These are phyloP conservation scores for Scaeva pyrastri DNA, from an alignment of 2,888 invertebrate species.

Conservation along the genomic window DNA sequence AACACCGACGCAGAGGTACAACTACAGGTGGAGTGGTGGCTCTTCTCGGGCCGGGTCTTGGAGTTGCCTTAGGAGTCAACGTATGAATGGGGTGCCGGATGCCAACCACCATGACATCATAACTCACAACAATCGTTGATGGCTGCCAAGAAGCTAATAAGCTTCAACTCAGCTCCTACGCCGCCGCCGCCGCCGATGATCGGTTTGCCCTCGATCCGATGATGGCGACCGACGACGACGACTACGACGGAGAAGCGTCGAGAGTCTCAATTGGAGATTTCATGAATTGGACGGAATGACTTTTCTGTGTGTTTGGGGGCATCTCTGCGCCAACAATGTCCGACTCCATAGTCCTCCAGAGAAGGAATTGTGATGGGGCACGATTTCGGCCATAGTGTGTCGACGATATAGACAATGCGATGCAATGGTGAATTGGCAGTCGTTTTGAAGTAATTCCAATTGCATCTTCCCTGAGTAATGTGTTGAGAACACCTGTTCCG, in stretches of 20 bases:
- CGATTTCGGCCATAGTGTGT: constrained; percentile 63
- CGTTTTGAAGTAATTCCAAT: constrained; percentile 44
- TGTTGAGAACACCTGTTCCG: constrained; percentile 66
- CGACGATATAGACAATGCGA: constrained; percentile 20
- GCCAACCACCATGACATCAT: constrained; percentile 73
- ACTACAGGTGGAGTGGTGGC: constrained; percentile 63
- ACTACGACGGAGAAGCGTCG: constrained; percentile 59
- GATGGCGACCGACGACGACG: too few species aligned
- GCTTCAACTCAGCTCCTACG: constrained; percentile 57
- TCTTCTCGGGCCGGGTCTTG: constrained; percentile 41
- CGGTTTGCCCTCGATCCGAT: constrained; percentile 55
- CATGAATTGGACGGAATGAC: constrained; percentile 65
- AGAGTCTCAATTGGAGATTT: constrained; percentile 59
- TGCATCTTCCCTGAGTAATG: constrained; percentile 69
- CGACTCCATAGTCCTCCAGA: constrained; percentile 60
- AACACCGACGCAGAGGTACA: not conserved
- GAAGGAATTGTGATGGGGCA: constrained; percentile 66
- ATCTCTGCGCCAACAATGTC: constrained; percentile 45
- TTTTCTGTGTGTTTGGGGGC: constrained; percentile 55
- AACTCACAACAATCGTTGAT: constrained; percentile 71
- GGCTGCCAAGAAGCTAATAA: constrained; percentile 72
- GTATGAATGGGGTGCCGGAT: constrained; percentile 73
- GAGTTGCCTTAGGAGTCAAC: constrained; percentile 39
- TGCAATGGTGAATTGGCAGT: constrained; percentile 23
- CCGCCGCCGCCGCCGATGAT: constrained; percentile 22